A percentile compares a stretch with the other conserved stretches of the same genome.
phyloP scores from a whole-genome alignment of 2,888 invertebrate species.

The Coelogynopora nodosa region DNA sequence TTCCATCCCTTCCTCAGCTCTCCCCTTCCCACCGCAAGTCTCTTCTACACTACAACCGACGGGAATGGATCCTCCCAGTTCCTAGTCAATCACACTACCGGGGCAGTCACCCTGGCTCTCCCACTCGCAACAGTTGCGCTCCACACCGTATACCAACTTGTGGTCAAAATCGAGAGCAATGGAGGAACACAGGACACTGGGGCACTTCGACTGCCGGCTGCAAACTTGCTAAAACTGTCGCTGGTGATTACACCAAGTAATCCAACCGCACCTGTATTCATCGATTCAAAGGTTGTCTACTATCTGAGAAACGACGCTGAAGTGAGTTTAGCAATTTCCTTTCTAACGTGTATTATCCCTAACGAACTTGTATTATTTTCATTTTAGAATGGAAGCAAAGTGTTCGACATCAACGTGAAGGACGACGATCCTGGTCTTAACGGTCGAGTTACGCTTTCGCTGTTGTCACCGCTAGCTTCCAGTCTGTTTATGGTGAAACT shows the following conservation, averaged over 20 bases:
- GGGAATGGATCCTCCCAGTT: constrained; percentile 49
- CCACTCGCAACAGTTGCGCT: background rate
- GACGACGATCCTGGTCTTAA: constrained; percentile 84
- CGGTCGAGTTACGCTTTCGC: constrained; percentile 69
- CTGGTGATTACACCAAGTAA: background rate
- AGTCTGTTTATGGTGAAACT: background rate
- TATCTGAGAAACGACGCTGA: background rate
- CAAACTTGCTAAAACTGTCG: background rate
- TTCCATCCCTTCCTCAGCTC: background rate
- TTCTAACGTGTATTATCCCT: no score
- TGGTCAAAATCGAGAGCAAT: background rate
- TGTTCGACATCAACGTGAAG: constrained; percentile 74
- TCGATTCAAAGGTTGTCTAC: background rate
- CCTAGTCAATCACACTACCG: constrained; percentile 72
- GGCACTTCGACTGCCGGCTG: background rate
- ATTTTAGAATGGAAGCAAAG: background rate
- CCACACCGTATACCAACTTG: background rate
- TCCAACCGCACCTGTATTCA: background rate
- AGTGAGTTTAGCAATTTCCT: no score
- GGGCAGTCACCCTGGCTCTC: constrained; percentile 69
- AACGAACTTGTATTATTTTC: no score
- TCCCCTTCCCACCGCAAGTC: background rate
- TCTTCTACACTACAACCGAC: background rate
- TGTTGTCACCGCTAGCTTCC: background rate
- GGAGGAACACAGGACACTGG: background rate